These are phyloP conservation scores for Gadus chalcogrammus DNA, from an alignment of 2,113 vertebrate species.

Conservation along the genomic window DNA sequence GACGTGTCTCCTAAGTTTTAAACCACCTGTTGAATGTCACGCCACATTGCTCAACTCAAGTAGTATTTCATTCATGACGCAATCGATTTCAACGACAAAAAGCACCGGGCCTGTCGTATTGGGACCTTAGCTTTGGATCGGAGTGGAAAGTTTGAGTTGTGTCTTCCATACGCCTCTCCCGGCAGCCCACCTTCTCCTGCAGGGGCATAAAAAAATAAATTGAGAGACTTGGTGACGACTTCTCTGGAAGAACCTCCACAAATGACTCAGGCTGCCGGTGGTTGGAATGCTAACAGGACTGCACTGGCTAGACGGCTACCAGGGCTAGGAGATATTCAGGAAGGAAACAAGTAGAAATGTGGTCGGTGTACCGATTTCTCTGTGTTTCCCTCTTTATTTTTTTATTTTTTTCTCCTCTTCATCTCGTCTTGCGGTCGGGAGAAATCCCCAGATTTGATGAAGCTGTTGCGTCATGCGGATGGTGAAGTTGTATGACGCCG, in stretches of 20 bases:
- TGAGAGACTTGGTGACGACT: slow-evolving; percentile 14
- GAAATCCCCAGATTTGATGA: not conserved
- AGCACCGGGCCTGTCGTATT: not conserved
- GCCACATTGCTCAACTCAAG: not conserved
- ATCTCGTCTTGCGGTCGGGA: not conserved
- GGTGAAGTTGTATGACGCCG: no score
- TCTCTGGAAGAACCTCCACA: slow-evolving; percentile 28
- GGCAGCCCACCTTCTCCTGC: not conserved
- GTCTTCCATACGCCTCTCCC: slow-evolving; percentile 12
- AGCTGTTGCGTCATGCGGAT: no score
- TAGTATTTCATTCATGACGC: slow-evolving; percentile 26
- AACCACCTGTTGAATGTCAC: slow-evolving; percentile 42
- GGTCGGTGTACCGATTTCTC: not conserved
- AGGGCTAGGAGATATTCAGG: slow-evolving; percentile 22
- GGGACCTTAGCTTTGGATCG: not conserved
- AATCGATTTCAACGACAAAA: slow-evolving; percentile 4
- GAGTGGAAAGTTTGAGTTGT: slow-evolving; percentile 33
- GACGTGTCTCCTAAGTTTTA: slow-evolving; percentile 11
- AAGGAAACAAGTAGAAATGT: slow-evolving; percentile 16
- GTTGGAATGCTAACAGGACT: not conserved
- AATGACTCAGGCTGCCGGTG: slow-evolving; percentile 35
- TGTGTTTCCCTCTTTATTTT: not conserved
- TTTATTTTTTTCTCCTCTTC: no score
- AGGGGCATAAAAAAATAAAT: not conserved
- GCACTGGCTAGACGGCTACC: slow-evolving; percentile 44